Conservation (phyloP, 2,888 invertebrate species). For the Ochropleura leucogaster region DNA sequence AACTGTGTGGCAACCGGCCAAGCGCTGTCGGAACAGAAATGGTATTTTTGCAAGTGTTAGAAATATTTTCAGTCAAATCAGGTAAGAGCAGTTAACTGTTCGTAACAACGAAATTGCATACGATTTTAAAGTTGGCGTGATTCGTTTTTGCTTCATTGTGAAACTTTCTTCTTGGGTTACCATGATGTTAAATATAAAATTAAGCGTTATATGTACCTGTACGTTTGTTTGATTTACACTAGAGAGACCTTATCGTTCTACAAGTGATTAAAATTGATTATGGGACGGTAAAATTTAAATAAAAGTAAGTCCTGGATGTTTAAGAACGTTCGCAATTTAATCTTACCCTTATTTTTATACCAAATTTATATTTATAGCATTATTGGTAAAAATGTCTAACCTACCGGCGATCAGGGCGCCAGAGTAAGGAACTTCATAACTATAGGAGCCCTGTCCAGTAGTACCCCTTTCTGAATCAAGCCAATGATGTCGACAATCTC, state of each 20-base stretch:
- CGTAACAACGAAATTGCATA: neutral
- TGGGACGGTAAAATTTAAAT: neutral
- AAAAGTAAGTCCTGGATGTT: neutral
- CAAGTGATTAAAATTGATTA: neutral
- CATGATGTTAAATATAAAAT: neutral
- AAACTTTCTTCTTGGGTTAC: neutral
- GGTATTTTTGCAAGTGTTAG: conserved; percentile 25
- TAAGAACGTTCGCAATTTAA: no score
- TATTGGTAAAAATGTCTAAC: no score
- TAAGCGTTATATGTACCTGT: neutral
- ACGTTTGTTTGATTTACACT: neutral
- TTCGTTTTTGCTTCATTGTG: neutral
- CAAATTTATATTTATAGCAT: no score
- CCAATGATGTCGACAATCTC: no score
- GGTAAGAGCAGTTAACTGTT: conserved; percentile 14
- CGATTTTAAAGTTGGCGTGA: conserved; percentile 8
- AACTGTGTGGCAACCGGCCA: conserved; percentile 54
- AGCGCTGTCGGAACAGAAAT: conserved; percentile 27
- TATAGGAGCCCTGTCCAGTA: no score
- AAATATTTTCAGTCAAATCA: conserved; percentile 27
- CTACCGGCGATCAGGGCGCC: no score
- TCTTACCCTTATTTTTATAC: no score
- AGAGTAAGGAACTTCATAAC: no score
- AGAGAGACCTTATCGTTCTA: neutral
- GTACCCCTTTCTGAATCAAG: no score